Base-by-base conservation (phyloP, 2,797 vertebrate species). In the Dromococcyx pavoninus region DNA sequence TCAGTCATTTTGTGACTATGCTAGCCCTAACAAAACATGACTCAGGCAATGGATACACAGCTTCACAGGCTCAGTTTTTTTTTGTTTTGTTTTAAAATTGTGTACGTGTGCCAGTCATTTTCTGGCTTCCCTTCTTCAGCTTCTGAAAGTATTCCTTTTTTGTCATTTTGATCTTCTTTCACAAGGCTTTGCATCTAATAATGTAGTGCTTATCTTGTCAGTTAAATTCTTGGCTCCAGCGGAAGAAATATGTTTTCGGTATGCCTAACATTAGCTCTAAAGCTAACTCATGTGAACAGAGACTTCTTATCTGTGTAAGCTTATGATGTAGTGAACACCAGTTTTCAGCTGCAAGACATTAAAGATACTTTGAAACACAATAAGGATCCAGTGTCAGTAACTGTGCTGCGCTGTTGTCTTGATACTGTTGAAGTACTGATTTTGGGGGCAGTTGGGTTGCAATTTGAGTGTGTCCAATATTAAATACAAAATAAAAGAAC, bases 221-320 rank as follows among this genome's bases (percentile, higher is more conserved):
- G 37, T 87, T 95, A 58, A 81, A 56, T 94, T 86, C 41, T 92
- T 94, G 82, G 28, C 78, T 95, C 78, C 35, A 24, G 64, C 19
- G 9, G 71, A 65, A 60, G 46, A 81, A 94, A 72, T 27, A 84
- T 41, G 83, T 83, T 91, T 94, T 87, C 92, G 78, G 41, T 91
- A 23, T 85, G 56, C 74, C 69, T 65, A 83, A 81, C 37, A 48
- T 93, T 83, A 93, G 80, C 84, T 95, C 48, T 93, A 41, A 74
- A 88, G 56, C 37, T 70, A 69, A 74, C 22, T 70, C 91, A 71
- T 35, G 9, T 84, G 50, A 94, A 88, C 69, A 77, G 23, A 64
- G 19, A 46, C 25, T 89, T 33, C 35, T 87, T 74, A 32, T 58
- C 8, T 57, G 2, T 86, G 23, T 90, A 11, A 86, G 27, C 17